Evolutionary conservation across 2,797 vertebrate genomes (phyloP), one percentile per base, ranked within the genome.

Genomic region (Gymnoscopelus microlampas): DNA sequence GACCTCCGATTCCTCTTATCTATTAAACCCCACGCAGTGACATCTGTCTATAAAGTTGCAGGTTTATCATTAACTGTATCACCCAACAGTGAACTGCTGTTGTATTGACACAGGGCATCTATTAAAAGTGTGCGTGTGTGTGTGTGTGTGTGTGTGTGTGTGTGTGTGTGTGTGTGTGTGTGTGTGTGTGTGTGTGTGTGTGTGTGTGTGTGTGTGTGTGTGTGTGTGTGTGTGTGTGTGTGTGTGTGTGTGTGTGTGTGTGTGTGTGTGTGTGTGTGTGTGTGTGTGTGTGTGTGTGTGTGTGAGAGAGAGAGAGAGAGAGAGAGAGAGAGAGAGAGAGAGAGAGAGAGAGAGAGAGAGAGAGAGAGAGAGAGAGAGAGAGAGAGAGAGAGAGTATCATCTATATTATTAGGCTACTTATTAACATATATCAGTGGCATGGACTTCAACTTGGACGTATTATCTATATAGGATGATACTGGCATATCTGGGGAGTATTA

Each of bases 21-120:
- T 83, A 76, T 79, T 65, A 81, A 82, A 78, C 69, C 68, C 47
- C 12, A 9, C 10, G 6, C 64, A 19, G 81, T 82, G 80, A 85
- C 90, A 90, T 84, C 79, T 89, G 85, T 89, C 86, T 74, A 63
- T 90, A 84, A 93, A 78, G 77, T 64, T 59, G 10, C 76, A 57
- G 74, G 89, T 90, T 87, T 77, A 90, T 92, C 54, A 91, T 89
- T 89, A 83, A 91, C 89, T 74, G 60, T 81, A 69, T 69, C 63
- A 71, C 81, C 63, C 74, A 73, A 64, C 78, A 58, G 73, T 60
- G 68, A 71, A 60, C 74, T 80, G 70, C 70, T 63, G 77, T 66
- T 74, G 66, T 74, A 73, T 73, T 82, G 75, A 76, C 71, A 71
- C 69, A 66, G 69, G 61, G 10, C 74, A 63, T 76, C 67, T 83